Conservation (phyloP, 2,888 invertebrate species). For the Pollenia amentaria region DNA sequence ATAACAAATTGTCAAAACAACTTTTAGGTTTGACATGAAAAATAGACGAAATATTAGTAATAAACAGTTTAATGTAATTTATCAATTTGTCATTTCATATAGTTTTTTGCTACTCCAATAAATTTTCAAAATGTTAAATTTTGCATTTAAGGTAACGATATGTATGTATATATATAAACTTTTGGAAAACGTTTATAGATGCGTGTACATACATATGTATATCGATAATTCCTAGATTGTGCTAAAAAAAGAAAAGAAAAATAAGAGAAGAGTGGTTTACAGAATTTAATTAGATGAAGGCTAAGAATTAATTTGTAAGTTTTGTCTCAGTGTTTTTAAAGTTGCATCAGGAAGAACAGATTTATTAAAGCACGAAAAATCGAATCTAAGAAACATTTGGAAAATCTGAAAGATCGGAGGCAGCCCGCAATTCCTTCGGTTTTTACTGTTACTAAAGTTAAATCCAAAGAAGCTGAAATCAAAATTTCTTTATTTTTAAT, state of each 20-base stretch:
- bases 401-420: slow-evolving; percentile 11
- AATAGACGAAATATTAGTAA: too few relatives aligned
- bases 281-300: slow-evolving; percentile 22
- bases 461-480: slow-evolving; percentile 31
- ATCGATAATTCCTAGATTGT: too few relatives aligned
- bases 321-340: slow-evolving; percentile 6
- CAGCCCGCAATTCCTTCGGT: slow-evolving; percentile 29
- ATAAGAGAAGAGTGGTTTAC: not conserved
- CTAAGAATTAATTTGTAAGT: slow-evolving; percentile 17
- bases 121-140: too few relatives aligned
- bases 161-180: too few relatives aligned
- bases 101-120: too few relatives aligned
- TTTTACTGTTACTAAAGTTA: slow-evolving; percentile 1
- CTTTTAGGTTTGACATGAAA: too few relatives aligned
- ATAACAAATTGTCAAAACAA: too few relatives aligned
- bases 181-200: too few relatives aligned
- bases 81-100: too few relatives aligned
- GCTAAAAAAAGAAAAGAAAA: slow-evolving; percentile 22
- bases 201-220: too few relatives aligned
- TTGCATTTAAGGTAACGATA: too few relatives aligned
- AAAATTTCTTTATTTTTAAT: slow-evolving; percentile 31
- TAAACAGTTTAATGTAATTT: too few relatives aligned
- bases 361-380: slow-evolving; percentile 16
- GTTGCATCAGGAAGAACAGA: slow-evolving; percentile 18
- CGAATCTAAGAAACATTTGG: slow-evolving; percentile 30